Percentiles rank a stretch among this genome's conserved stretches.
phyloP scores from a whole-genome alignment of 2,113 vertebrate species.

The Phodopus roborovskii region DNA sequence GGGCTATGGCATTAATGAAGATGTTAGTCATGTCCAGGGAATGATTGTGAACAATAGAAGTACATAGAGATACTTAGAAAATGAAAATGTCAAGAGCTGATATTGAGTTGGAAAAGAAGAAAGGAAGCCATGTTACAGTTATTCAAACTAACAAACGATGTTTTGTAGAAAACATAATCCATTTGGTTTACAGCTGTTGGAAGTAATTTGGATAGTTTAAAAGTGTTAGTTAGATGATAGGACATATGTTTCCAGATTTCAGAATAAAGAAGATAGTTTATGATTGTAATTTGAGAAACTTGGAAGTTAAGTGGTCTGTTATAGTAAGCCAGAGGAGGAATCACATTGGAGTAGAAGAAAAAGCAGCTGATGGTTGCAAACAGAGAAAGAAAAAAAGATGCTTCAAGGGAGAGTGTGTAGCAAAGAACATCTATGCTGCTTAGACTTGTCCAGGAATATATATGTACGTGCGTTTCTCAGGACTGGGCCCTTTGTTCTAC shows the following conservation, averaged over 20 bases:
- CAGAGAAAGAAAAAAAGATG: neutral
- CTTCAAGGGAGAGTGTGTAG: neutral
- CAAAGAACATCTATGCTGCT: neutral
- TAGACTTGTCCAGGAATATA: neutral
- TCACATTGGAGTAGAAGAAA: neutral
- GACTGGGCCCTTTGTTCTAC: neutral
- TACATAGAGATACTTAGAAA: neutral
- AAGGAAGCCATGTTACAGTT: neutral
- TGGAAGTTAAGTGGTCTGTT: neutral
- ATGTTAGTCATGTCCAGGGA: neutral
- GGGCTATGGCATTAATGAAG: neutral
- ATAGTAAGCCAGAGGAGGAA: conserved; percentile 1
- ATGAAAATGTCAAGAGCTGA: neutral
- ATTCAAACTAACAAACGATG: conserved; percentile 8
- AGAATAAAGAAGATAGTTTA: neutral
- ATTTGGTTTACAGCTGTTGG: neutral
- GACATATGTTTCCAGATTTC: neutral
- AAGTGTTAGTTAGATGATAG: neutral
- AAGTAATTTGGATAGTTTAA: neutral
- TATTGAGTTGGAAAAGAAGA: neutral
- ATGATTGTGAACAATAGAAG: neutral
- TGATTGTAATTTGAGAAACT: neutral
- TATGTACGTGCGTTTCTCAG: neutral
- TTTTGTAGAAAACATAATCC: neutral
- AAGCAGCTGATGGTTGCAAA: neutral